A percentile compares a stretch with the other conserved stretches of the same genome.
Evolutionary conservation across 2,113 vertebrate species (phyloP).

Genomic region (Oostethus manadensis): DNA sequence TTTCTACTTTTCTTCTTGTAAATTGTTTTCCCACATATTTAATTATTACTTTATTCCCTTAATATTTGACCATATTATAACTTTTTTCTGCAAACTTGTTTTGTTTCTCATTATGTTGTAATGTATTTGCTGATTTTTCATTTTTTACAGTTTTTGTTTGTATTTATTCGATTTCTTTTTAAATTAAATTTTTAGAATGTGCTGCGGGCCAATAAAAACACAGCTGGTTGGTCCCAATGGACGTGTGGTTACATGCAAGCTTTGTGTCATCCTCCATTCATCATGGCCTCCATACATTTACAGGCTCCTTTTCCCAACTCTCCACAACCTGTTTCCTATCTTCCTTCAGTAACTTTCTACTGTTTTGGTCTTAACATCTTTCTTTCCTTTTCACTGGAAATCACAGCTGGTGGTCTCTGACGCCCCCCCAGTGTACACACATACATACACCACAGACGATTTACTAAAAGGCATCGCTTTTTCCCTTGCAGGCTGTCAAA

Average conservation of each 20-base stretch:
- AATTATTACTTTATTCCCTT: no score
- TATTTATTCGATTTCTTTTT: no score
- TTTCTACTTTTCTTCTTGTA: no score
- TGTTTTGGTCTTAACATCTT: slow-evolving; percentile 10
- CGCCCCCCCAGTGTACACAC: slow-evolving; percentile 32
- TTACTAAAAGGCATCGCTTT: slow-evolving; percentile 21
- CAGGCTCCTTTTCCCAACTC: not conserved
- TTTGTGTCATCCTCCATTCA: slow-evolving; percentile 34
- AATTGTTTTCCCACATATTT: no score
- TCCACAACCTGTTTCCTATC: not conserved
- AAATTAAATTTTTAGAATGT: no score
- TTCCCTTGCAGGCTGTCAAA: not conserved
- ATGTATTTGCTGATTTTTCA: no score
- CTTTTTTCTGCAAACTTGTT: no score
- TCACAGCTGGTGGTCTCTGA: slow-evolving; percentile 51
- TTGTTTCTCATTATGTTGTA: no score
- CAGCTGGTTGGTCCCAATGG: slow-evolving; percentile 13
- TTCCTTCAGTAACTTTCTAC: not conserved
- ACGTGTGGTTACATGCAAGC: slow-evolving; percentile 17
- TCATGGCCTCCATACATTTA: slow-evolving; percentile 18
- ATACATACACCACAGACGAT: slow-evolving; percentile 37
- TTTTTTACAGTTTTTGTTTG: no score
- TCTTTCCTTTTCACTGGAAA: slow-evolving; percentile 17
- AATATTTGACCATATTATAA: no score
- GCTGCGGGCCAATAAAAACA: no score